Conservation (phyloP, 2,888 invertebrate species). For the Calephelis perditalis region DNA sequence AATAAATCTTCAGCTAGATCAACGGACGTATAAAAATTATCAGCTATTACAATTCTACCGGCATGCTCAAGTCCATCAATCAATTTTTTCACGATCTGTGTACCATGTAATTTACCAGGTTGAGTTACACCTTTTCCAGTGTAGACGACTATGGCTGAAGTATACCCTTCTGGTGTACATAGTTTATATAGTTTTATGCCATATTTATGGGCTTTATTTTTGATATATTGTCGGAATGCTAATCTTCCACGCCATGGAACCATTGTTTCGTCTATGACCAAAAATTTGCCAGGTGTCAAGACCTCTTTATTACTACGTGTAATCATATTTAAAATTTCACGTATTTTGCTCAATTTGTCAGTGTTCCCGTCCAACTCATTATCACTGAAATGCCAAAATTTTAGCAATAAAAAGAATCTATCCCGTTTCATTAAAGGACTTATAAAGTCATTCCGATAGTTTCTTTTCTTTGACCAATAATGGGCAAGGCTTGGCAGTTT, state of each 20-base stretch:
- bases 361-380: background rate
- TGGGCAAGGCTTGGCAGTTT: conserved; percentile 12
- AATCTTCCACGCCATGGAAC: conserved; percentile 40
- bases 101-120: background rate
- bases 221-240: conserved; percentile 36
- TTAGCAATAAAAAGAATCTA: background rate
- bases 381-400: background rate
- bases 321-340: conserved; percentile 22
- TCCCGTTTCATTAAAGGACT: background rate
- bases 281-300: conserved; percentile 32
- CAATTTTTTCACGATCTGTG: background rate
- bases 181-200: conserved; percentile 8
- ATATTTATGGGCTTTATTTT: too few relatives aligned
- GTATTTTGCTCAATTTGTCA: conserved; percentile 29
- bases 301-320: conserved; percentile 22
- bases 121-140: background rate
- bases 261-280: conserved; percentile 41
- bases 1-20: conserved; percentile 15
- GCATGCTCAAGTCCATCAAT: background rate
- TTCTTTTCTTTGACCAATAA: conserved; percentile 16
- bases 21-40: conserved; percentile 19
- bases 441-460: conserved; percentile 17
- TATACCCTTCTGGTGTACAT: background rate
- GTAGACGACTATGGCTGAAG: background rate
- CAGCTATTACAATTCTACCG: background rate